Percentiles rank a stretch among this genome's conserved stretches.
These are phyloP conservation scores for Eufriesea mexicana DNA, from an alignment of 1,140 invertebrate genomes.

Conservation along the genomic window DNA sequence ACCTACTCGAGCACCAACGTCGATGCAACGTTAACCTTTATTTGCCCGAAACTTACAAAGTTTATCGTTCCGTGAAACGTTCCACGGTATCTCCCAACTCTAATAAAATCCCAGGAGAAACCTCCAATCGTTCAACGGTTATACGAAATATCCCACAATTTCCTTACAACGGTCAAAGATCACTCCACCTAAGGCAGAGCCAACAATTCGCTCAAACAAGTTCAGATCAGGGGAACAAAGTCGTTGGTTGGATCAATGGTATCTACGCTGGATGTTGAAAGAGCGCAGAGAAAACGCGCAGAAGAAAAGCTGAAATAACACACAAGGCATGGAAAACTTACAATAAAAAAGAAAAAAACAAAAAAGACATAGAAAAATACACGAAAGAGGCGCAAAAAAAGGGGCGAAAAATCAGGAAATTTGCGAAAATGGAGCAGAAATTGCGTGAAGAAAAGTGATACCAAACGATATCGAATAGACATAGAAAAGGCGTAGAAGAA, in stretches of 20 bases:
- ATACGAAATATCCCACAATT: conserved; percentile 2
- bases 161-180: conserved; percentile 12
- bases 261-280: neutral
- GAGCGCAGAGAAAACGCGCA: too few relatives aligned
- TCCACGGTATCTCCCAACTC: neutral
- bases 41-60: neutral
- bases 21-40: conserved; percentile 22
- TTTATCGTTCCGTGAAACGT: conserved; percentile 21
- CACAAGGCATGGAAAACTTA: too few relatives aligned
- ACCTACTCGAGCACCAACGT: neutral
- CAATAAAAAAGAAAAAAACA: too few relatives aligned
- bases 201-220: neutral
- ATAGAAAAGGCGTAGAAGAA: too few relatives aligned
- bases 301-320: too few relatives aligned
- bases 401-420: too few relatives aligned
- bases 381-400: too few relatives aligned
- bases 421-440: too few relatives aligned
- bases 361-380: too few relatives aligned
- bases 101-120: neutral
- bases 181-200: neutral
- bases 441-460: too few relatives aligned
- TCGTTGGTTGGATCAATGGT: neutral
- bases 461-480: too few relatives aligned
- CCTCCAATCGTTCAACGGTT: neutral
- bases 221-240: neutral